Conservation (phyloP, 2,113 vertebrate genomes). For the Pogona vitticeps region DNA sequence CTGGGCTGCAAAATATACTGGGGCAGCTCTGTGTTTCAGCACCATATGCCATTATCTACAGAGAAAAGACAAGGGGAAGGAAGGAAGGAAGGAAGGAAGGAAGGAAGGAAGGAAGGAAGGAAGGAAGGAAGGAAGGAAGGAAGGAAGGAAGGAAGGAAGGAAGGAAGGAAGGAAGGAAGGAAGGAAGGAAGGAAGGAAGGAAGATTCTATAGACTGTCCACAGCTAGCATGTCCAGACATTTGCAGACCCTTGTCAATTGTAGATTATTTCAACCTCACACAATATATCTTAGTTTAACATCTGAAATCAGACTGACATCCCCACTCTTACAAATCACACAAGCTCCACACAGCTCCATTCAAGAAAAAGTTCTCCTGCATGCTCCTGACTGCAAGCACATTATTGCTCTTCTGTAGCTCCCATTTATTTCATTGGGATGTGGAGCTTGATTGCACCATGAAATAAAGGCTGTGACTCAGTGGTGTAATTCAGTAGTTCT, state of each 20-base stretch:
- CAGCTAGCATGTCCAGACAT: not conserved
- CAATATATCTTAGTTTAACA: not conserved
- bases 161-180: not conserved
- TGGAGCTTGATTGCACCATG: not conserved
- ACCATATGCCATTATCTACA: not conserved
- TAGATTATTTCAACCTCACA: not conserved
- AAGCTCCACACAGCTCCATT: not conserved
- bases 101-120: not conserved
- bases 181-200: not conserved
- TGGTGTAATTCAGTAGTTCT: not conserved
- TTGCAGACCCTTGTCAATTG: not conserved
- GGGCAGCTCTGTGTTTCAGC: not conserved
- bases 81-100: not conserved
- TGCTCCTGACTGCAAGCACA: not conserved
- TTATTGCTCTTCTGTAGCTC: not conserved
- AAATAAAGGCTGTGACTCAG: not conserved
- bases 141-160: not conserved
- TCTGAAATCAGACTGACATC: not conserved
- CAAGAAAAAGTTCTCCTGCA: not conserved
- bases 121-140: not conserved
- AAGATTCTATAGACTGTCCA: too few relatives aligned
- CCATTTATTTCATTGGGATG: not conserved
- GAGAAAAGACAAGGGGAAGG: not conserved
- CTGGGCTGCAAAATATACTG: too few relatives aligned
- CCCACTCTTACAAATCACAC: not conserved